A percentile compares a stretch with the other conserved stretches of the same genome.
Evolutionary conservation across 2,888 invertebrate genomes (phyloP).

Genomic region (Anoplius nigerrimus): DNA sequence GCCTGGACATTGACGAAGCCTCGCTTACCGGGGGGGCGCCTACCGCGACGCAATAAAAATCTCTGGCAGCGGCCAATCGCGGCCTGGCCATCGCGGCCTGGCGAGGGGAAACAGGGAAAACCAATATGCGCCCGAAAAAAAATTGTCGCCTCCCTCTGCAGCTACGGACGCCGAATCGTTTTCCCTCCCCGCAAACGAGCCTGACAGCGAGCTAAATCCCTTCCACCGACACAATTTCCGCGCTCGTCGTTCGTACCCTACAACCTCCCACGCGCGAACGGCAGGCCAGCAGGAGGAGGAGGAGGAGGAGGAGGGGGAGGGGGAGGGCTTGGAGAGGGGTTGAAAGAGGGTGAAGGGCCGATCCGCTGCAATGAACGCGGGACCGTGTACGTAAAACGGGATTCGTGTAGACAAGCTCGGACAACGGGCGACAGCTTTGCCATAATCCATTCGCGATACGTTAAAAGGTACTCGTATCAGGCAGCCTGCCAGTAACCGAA

Average conservation of each 20-base stretch:
- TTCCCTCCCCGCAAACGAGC: neutral
- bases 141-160: conserved; percentile 1
- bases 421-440: conserved; percentile 1
- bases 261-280: neutral
- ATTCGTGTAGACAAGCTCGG: conserved; percentile 20
- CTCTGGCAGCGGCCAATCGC: too few species aligned
- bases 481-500: too few species aligned
- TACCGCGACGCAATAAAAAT: too few species aligned
- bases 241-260: neutral
- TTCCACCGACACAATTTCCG: neutral
- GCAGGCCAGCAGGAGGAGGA: too few species aligned
- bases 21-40: too few species aligned
- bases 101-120: too few species aligned
- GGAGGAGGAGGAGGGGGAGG: conserved; percentile 1
- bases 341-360: conserved; percentile 6
- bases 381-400: conserved; percentile 33
- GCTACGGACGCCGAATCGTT: neutral
- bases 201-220: too few species aligned
- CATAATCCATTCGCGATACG: neutral
- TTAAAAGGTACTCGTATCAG: too few species aligned
- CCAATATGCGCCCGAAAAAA: too few species aligned
- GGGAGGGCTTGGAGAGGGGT: conserved; percentile 16
- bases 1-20: too few species aligned
- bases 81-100: too few species aligned
- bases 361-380: conserved; percentile 12